Base-by-base conservation (phyloP, 2,888 invertebrate species). In the Aricia artaxerxes region DNA sequence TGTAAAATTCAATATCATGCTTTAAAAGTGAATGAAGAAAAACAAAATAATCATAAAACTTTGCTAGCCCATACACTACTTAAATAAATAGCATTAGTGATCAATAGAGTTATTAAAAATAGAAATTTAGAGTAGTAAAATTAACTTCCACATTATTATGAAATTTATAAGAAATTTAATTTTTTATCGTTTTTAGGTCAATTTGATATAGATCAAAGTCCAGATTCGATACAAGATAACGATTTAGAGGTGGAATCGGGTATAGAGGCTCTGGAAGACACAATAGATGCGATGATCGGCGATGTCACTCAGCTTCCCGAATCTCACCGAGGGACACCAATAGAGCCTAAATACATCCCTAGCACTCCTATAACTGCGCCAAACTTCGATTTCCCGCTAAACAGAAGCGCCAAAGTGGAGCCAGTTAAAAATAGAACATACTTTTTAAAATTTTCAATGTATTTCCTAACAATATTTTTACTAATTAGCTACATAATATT, bases 241-340 rank as follows among this genome's bases (percentile, higher is more conserved):
- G 87, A 87, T 78, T 80, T 92, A 84, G 95, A 94, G 80, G 94
- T 95, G 0, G 95, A 95, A 85, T 95, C 95, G 0, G 95, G 95
- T 5, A 87, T 95, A 24, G 95, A 95, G 83, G 95, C 95, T 0
- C 83, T 94, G 31, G 95, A 95, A 86, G 95, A 95, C 72, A 89
- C 86, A 11, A 86, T 93, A 78, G 93, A 94, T 61, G 90, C 86
- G 0, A 90, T 90, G 0, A 90, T 90, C 64, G 89, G 88, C 1
- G 90, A 88, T 76, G 85, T 88, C n/a, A 86, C 85, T 31, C 86
- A 86, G 38, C n/a, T 83, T 6, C 85, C 88, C 49, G 82, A 82
- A 3, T 84, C 85, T 5, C 78, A 81, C 16, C 82, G 83, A 1
- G 84, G 80, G 6, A 87, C 81, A n/a, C 84, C 86, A 4, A 49